A percentile compares a stretch with the other conserved stretches of the same genome.
Conservation (phyloP, 2,113 vertebrate species). For the Chrysochloris asiatica region DNA sequence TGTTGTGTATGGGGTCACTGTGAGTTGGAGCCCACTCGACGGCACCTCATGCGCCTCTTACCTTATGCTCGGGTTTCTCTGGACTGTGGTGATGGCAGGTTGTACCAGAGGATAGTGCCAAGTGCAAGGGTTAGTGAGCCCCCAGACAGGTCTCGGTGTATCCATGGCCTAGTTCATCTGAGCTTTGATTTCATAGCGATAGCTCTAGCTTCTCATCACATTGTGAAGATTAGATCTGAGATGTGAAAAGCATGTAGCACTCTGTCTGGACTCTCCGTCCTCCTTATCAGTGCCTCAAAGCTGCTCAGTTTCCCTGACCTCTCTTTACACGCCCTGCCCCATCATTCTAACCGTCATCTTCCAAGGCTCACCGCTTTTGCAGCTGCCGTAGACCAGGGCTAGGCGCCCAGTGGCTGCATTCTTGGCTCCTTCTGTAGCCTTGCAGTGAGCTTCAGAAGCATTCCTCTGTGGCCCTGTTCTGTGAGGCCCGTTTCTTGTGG, state of each 20-base stretch:
- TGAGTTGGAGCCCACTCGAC: no score
- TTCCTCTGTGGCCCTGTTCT: neutral
- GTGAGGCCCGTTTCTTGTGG: neutral
- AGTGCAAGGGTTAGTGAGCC: neutral
- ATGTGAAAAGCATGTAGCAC: neutral
- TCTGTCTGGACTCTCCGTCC: neutral
- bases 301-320: neutral
- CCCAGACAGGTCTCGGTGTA: neutral
- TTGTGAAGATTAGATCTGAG: neutral
- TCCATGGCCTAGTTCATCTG: neutral
- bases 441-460: neutral
- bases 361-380: neutral
- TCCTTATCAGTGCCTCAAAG: neutral
- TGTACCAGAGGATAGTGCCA: neutral
- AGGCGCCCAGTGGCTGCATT: no score
- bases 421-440: no score
- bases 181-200: conserved; percentile 6
- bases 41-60: no score
- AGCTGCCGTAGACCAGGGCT: neutral
- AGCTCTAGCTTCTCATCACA: neutral
- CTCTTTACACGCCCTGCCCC: neutral
- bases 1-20: no score
- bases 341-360: neutral
- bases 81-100: neutral
- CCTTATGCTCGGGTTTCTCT: neutral